Conservation (phyloP, 2,797 vertebrate species). For the Acestrorhynchus altus region DNA sequence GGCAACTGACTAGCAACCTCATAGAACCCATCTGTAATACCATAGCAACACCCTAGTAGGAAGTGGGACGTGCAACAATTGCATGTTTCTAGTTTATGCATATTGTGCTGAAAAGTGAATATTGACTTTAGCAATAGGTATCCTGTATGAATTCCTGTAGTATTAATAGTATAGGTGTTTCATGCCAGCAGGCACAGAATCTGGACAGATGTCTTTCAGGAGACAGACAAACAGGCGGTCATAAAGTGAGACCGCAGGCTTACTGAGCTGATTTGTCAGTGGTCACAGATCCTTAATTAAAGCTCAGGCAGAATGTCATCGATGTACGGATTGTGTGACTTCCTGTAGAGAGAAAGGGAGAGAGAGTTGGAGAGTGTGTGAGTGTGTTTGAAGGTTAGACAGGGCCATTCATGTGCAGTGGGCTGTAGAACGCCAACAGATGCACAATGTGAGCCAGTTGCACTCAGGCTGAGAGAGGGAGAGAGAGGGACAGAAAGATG, state of each 20-base stretch:
- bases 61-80: too few relatives aligned
- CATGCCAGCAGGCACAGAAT: not conserved
- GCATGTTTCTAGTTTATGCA: too few relatives aligned
- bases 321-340: conserved; percentile 51
- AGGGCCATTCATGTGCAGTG: conserved; percentile 79
- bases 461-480: conserved; percentile 53
- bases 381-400: conserved; percentile 74
- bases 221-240: conserved; percentile 39
- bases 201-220: not conserved
- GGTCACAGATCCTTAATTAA: conserved; percentile 73
- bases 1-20: too few relatives aligned
- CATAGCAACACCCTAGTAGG: too few relatives aligned
- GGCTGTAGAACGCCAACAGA: conserved; percentile 80
- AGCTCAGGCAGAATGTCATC: conserved; percentile 63
- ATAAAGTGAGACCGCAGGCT: conserved; percentile 27
- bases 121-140: too few relatives aligned
- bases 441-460: conserved; percentile 79
- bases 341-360: conserved; percentile 45
- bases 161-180: not conserved
- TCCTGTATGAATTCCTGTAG: not conserved
- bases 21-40: too few relatives aligned
- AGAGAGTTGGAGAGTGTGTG: conserved; percentile 16
- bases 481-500: not conserved
- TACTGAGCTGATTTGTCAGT: conserved; percentile 65
- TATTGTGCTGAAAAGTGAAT: too few relatives aligned